Conservation (phyloP, 1,140 invertebrate genomes). For the Euglossa dilemma region DNA sequence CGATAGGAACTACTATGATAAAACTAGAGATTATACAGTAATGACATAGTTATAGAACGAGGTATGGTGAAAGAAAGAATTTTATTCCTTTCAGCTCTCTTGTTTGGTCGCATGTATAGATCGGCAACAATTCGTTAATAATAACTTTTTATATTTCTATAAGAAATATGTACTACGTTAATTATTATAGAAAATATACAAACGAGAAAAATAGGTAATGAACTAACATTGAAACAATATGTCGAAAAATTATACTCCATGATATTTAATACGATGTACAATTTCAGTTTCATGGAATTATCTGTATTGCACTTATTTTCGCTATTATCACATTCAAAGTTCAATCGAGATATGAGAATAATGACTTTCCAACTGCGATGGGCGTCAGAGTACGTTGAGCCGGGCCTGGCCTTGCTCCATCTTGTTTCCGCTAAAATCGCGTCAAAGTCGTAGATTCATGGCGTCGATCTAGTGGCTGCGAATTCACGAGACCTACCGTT, state of each 20-base stretch:
- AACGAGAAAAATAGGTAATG: not conserved
- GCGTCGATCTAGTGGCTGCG: constrained; percentile 36
- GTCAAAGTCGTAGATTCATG: constrained; percentile 54
- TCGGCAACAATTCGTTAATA: not conserved
- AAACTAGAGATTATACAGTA: not conserved
- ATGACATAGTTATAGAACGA: not conserved
- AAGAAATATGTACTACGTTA: not conserved
- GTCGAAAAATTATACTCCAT: too few species aligned
- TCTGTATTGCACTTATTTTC: not conserved
- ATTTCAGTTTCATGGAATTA: not conserved
- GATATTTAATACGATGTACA: not conserved
- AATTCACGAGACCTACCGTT: constrained; percentile 14
- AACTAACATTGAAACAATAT: not conserved
- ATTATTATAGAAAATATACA: not conserved
- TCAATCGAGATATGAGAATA: not conserved
- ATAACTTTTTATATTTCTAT: not conserved
- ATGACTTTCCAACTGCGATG: not conserved
- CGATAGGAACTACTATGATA: not conserved
- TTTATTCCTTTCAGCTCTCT: not conserved
- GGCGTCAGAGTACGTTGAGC: not conserved
- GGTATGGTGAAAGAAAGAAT: not conserved
- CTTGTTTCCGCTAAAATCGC: constrained; percentile 55
- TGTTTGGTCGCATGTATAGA: not conserved
- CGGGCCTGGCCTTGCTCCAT: constrained; percentile 47
- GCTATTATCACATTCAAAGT: not conserved